phyloP scores from a whole-genome alignment of 2,113 vertebrate genomes.

The Poicephalus gulielmi region DNA sequence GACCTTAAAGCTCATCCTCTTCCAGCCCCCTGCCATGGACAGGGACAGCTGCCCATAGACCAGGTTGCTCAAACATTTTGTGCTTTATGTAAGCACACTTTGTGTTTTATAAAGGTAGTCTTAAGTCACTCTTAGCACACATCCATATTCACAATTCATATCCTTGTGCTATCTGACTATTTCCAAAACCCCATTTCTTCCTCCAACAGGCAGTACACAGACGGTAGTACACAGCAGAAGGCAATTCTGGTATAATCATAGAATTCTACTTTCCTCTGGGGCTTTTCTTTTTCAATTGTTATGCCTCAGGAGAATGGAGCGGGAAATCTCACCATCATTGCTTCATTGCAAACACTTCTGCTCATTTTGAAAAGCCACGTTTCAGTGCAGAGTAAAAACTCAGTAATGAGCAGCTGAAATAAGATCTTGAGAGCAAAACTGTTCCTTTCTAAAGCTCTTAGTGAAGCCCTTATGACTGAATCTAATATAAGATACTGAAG shows the following conservation, averaged over 20 bases:
- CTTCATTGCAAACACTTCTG: neutral
- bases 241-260: neutral
- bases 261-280: neutral
- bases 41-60: neutral
- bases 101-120: neutral
- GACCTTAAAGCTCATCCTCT: neutral
- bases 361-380: neutral
- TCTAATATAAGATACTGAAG: neutral
- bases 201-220: neutral
- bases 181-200: neutral
- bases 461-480: conserved; percentile 12
- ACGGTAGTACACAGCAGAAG: neutral
- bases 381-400: neutral
- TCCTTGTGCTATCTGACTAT: neutral
- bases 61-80: neutral
- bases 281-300: neutral
- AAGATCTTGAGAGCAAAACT: conserved; percentile 5
- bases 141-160: neutral
- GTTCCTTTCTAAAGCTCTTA: neutral
- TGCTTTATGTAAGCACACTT: neutral
- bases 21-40: neutral
- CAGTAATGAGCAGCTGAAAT: neutral
- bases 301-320: neutral
- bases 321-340: neutral
- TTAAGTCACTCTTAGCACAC: neutral